A percentile compares a stretch with the other conserved stretches of the same genome.
Evolutionary conservation across 2,113 vertebrate genomes (phyloP).

Genomic region (Callocephalon fimbriatum): DNA sequence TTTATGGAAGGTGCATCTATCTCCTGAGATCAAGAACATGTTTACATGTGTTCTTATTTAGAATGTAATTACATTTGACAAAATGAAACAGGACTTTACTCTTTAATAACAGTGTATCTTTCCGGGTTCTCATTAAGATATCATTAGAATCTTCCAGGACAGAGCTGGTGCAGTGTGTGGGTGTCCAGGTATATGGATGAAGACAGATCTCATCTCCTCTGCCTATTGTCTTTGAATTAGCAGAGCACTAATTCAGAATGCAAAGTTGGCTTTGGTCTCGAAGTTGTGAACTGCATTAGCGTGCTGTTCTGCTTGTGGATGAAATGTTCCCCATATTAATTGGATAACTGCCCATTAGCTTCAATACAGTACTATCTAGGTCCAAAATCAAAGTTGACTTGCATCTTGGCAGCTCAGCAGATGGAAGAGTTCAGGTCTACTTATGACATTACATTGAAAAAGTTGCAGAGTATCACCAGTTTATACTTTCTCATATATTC

Average conservation of each 20-base stretch:
- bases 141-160: not conserved
- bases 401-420: not conserved
- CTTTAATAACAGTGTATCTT: not conserved
- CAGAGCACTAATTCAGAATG: not conserved
- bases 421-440: not conserved
- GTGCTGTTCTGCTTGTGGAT: not conserved
- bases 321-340: not conserved
- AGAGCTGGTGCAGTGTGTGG: not conserved
- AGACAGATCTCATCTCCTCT: not conserved
- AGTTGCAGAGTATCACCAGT: not conserved
- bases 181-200: not conserved
- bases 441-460: not conserved
- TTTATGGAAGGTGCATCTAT: not conserved
- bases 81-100: not conserved
- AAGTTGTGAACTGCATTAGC: not conserved
- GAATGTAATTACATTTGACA: not conserved
- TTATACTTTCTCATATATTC: not conserved
- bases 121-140: not conserved
- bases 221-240: not conserved
- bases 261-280: not conserved
- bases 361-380: not conserved
- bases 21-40: not conserved
- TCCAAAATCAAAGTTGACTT: constrained; percentile 4
- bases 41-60: not conserved
- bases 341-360: not conserved